phyloP scores from a whole-genome alignment of 2,888 invertebrate species.

The Brachypalpus laphriformis region DNA sequence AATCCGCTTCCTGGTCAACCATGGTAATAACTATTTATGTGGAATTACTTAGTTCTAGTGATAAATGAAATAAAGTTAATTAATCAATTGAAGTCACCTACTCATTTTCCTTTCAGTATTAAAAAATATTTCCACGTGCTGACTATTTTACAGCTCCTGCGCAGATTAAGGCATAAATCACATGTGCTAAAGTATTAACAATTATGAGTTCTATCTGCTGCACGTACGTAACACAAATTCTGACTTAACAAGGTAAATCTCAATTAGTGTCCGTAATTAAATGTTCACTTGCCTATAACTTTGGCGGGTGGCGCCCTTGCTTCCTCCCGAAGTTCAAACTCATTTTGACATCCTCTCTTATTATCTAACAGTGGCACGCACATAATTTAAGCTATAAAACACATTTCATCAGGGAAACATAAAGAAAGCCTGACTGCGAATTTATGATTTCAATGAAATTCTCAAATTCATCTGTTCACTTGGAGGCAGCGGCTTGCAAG shows the following conservation, averaged over 20 bases:
- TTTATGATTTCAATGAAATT: constrained; percentile 49
- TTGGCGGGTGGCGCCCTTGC: neutral
- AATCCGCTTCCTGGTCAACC: too few relatives aligned
- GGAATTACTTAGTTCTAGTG: too few relatives aligned
- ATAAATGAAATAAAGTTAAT: too few relatives aligned
- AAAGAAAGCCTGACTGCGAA: constrained; percentile 1
- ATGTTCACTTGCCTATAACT: constrained; percentile 36
- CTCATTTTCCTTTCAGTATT: too few relatives aligned
- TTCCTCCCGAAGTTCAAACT: neutral
- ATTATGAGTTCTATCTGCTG: neutral
- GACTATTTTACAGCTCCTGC: too few relatives aligned
- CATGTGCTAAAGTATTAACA: constrained; percentile 1
- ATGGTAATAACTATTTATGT: too few relatives aligned
- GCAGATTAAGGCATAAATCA: neutral
- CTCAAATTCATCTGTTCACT: constrained; percentile 17
- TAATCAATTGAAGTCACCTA: too few relatives aligned
- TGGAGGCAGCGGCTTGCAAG: neutral
- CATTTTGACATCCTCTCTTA: constrained; percentile 1
- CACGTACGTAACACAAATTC: constrained; percentile 1
- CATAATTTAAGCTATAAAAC: constrained; percentile 10
- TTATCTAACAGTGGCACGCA: constrained; percentile 41
- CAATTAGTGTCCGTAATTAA: constrained; percentile 59
- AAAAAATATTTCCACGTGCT: too few relatives aligned
- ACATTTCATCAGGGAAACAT: constrained; percentile 40
- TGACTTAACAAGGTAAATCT: constrained; percentile 40